A percentile compares a stretch with the other conserved stretches of the same genome.
These are phyloP conservation scores for Zaprionus bogoriensis DNA, from an alignment of 2,888 invertebrate species.

Conservation along the genomic window DNA sequence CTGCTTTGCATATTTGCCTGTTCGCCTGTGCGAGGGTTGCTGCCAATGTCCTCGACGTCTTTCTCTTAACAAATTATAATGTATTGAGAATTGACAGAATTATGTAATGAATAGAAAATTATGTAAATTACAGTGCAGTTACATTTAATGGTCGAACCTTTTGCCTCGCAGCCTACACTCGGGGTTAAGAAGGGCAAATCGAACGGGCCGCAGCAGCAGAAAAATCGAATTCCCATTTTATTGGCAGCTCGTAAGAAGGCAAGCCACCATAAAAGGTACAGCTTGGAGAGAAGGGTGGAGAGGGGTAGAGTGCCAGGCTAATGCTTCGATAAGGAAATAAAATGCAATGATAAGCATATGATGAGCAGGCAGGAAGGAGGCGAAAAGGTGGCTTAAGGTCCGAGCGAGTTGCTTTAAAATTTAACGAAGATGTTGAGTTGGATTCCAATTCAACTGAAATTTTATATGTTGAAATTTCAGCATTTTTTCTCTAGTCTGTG, in stretches of 20 bases:
- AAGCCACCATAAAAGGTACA: conserved; percentile 17
- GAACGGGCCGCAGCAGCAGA: conserved; percentile 22
- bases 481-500: no score
- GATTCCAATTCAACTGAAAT: background rate
- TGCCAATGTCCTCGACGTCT: conserved; percentile 3
- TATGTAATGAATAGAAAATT: conserved; percentile 82
- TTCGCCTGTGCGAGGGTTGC: conserved; percentile 36
- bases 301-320: background rate
- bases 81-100: conserved; percentile 82
- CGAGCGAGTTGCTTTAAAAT: background rate
- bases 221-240: conserved; percentile 57
- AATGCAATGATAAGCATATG: conserved; percentile 31
- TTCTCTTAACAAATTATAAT: conserved; percentile 78
- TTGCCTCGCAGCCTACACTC: conserved; percentile 19
- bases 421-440: background rate
- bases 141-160: conserved; percentile 79
- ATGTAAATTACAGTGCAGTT: conserved; percentile 81
- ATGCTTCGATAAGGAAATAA: conserved; percentile 19
- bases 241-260: conserved; percentile 40
- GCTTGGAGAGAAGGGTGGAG: background rate
- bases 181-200: conserved; percentile 21
- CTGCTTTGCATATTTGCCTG: conserved; percentile 47
- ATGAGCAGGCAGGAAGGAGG: no score
- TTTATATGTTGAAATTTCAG: background rate
- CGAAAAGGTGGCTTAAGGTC: conserved; percentile 2